Evolutionary conservation across 2,888 invertebrate species (phyloP), one percentile per base, ranked within the genome.

Genomic region (Pseudoips prasinana): DNA sequence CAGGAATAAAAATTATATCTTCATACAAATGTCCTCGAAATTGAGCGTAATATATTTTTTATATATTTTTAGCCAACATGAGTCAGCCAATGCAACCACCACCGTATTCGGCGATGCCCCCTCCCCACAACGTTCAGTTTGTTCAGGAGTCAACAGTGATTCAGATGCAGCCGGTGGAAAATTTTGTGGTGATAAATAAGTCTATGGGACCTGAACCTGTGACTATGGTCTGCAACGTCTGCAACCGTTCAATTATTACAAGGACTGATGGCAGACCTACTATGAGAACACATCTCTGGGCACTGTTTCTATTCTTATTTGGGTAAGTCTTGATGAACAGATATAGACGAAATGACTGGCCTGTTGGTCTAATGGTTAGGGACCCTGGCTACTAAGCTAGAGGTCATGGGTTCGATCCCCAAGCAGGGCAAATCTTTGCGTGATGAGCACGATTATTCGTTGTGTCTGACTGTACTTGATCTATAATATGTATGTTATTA

Each of bases 151-250:
- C 49, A 0, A 19, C 22, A 8, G 32, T 46, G n/a, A 29, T 46
- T 5, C 31, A 46, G 4, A 11, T 49, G 4, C 46, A 50, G 10
- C 46, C 46, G 9, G 1, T 9, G 9, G 6, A 11, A 7, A 9
- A 7, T 4, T 36, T 51, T 1, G 25, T 51, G 2, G 3, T 41
- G 1, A 32, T 22, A 4, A 28, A 59, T 3, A 25, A 22, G 7
- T 17, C 23, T 1, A 31, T 89, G 23, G 90, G 90, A 0, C 81
- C 88, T 0, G 63, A 75, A 0, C 83, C 90, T 0, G 49, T 76
- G 10, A 59, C 71, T 8, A 46, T 84, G 1, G 57, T 73, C 10
- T 91, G 91, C 40, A 89, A 86, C 0, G 79, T 80, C 1, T 91
- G 91, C 40, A 70, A 73, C 1, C 74, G 78, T 1, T 76, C 65